Evolutionary conservation across 2,888 invertebrate species (phyloP).

Genomic region (Girardia tigrina): DNA sequence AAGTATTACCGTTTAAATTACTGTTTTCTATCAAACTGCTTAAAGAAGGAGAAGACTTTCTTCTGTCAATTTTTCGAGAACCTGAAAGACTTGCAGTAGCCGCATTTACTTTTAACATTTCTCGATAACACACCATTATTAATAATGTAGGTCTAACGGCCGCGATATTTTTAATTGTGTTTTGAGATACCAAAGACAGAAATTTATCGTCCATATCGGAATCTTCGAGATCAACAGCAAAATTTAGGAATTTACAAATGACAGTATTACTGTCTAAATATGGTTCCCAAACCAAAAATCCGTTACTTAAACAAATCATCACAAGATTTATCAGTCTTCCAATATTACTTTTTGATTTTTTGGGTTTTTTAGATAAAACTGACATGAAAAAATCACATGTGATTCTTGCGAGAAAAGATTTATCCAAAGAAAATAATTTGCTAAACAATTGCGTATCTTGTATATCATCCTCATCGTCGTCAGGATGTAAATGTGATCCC

Average conservation of each 20-base stretch:
- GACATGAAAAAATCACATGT: slow-evolving; percentile 2
- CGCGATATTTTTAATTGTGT: neutral
- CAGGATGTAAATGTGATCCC: neutral
- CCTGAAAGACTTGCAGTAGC: neutral
- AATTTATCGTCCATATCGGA: slow-evolving; percentile 5
- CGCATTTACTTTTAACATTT: neutral
- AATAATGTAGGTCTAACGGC: neutral
- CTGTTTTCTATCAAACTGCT: neutral
- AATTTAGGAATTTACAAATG: neutral
- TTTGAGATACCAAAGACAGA: neutral
- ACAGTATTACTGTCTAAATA: neutral
- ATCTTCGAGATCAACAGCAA: slow-evolving; percentile 2
- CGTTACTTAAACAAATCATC: slow-evolving; percentile 8
- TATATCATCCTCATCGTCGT: neutral
- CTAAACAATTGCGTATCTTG: neutral
- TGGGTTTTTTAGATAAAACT: neutral
- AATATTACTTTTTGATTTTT: slow-evolving; percentile 8
- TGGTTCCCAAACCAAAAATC: neutral
- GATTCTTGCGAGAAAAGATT: neutral
- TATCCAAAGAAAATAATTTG: neutral
- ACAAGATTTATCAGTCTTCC: neutral
- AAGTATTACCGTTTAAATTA: too few relatives aligned
- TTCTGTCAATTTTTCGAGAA: neutral
- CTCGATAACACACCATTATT: neutral
- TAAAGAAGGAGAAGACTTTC: neutral